A percentile compares a stretch with the other conserved stretches of the same genome.
These are phyloP conservation scores for Polyommatus icarus DNA, from an alignment of 2,888 invertebrate genomes.

Conservation along the genomic window DNA sequence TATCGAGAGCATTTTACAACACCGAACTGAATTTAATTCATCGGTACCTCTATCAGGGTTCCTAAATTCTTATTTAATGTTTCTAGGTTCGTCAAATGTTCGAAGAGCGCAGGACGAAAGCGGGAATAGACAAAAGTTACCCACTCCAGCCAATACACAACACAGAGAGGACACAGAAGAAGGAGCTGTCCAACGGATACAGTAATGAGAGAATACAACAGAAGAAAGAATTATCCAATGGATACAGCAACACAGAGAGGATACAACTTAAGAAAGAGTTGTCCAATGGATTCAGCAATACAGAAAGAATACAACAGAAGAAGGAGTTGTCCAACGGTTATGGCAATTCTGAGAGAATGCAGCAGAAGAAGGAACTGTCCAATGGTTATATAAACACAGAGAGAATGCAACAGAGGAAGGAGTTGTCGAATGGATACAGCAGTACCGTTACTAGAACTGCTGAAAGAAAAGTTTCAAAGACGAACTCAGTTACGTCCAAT, in stretches of 20 bases:
- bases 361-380: constrained; percentile 56
- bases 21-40: background rate
- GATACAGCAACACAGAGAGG: constrained; percentile 77
- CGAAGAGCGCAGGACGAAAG: constrained; percentile 87
- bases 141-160: constrained; percentile 88
- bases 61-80: background rate
- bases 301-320: constrained; percentile 54
- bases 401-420: constrained; percentile 52
- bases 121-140: constrained; percentile 90
- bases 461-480: constrained; percentile 55
- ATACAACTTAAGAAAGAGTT: constrained; percentile 53
- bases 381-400: constrained; percentile 74
- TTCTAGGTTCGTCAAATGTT: constrained; percentile 90
- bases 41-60: background rate
- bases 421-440: constrained; percentile 62
- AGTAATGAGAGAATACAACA: constrained; percentile 46
- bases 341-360: constrained; percentile 62
- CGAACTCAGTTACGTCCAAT: constrained; percentile 50
- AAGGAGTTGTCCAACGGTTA: constrained; percentile 65
- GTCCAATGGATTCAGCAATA: constrained; percentile 72
- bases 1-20: too few species aligned
- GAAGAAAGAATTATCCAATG: constrained; percentile 82
- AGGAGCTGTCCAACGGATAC: constrained; percentile 64
- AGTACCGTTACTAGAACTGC: constrained; percentile 50
- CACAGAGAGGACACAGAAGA: constrained; percentile 59